phyloP scores from a whole-genome alignment of 2,797 vertebrate species.

The Amblyopsis hoosieri region DNA sequence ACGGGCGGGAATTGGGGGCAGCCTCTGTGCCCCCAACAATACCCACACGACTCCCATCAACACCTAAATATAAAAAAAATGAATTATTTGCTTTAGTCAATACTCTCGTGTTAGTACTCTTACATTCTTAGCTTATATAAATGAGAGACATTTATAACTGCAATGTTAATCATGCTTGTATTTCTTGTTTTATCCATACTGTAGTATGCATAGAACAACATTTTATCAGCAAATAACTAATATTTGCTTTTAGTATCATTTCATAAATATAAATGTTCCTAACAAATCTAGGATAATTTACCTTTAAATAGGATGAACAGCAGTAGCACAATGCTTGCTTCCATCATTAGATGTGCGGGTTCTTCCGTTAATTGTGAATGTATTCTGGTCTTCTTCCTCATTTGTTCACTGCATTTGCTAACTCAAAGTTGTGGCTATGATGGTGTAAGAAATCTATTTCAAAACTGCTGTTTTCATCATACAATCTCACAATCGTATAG shows the following conservation, averaged over 20 bases:
- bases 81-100: not conserved
- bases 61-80: constrained; percentile 40
- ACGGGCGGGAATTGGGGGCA: constrained; percentile 60
- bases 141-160: no score
- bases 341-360: constrained; percentile 36
- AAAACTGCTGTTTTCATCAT: constrained; percentile 36
- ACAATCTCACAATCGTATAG: constrained; percentile 17
- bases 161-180: no score
- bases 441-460: constrained; percentile 14
- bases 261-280: not conserved
- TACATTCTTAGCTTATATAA: no score
- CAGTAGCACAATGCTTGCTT: constrained; percentile 19
- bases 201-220: not conserved
- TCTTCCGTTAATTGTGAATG: not conserved
- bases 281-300: constrained; percentile 24
- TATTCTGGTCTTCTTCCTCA: constrained; percentile 7
- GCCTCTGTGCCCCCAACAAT: constrained; percentile 68
- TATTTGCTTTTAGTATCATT: not conserved
- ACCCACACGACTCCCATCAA: constrained; percentile 23
- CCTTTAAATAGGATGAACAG: constrained; percentile 42
- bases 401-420: constrained; percentile 37
- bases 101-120: not conserved
- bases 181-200: no score
- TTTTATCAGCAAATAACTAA: not conserved
- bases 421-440: constrained; percentile 3